Conservation (phyloP, 2,113 vertebrate species). For the Pangasianodon gigas region DNA sequence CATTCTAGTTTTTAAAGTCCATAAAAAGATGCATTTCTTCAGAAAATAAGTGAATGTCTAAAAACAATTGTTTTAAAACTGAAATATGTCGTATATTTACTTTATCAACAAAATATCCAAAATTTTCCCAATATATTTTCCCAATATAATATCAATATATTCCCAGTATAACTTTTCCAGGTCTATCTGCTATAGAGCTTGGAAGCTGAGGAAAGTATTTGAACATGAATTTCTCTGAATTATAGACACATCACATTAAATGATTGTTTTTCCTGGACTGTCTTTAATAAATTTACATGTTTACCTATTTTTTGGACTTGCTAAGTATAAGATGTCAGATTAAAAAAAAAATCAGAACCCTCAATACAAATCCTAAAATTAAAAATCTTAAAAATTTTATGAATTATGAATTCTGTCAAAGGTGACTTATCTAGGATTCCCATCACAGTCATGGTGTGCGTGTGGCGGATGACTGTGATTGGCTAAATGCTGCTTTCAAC, state of each 20-base stretch:
- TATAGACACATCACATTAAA: background rate
- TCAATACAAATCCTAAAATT: too few relatives aligned
- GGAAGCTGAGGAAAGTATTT: background rate
- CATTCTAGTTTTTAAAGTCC: background rate
- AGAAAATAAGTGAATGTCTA: background rate
- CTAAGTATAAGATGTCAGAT: background rate
- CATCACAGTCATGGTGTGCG: too few relatives aligned
- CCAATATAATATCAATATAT: too few relatives aligned
- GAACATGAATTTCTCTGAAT: background rate
- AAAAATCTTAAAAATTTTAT: too few relatives aligned
- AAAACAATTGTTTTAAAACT: background rate
- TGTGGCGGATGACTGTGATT: background rate
- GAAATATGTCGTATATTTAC: background rate
- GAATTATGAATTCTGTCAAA: too few relatives aligned
- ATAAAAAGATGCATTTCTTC: background rate
- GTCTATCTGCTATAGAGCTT: background rate
- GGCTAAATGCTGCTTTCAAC: background rate
- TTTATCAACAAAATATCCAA: too few relatives aligned
- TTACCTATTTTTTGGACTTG: background rate
- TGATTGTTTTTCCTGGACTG: background rate
- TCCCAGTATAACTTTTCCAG: background rate
- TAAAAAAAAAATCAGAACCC: too few relatives aligned
- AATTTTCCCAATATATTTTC: too few relatives aligned
- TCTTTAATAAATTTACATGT: background rate
- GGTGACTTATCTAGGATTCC: too few relatives aligned